Evolutionary conservation across 2,888 invertebrate genomes (phyloP).

Genomic region (Bombyx huttoni): DNA sequence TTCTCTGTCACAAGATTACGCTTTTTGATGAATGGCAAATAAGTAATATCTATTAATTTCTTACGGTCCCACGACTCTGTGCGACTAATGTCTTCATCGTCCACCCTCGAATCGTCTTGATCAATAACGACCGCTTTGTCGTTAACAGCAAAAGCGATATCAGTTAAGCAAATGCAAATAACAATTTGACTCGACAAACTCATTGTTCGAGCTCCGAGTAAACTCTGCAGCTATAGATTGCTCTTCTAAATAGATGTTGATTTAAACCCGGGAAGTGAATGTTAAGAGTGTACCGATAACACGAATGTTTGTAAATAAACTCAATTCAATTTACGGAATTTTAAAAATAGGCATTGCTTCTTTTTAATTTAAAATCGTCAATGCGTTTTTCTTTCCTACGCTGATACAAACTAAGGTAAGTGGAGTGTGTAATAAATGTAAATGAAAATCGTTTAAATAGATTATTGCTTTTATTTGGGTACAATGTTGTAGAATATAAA

Average conservation of each 20-base stretch:
- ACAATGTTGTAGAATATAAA: conserved; percentile 70
- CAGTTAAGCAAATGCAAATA: conserved; percentile 22
- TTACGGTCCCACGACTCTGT: conserved; percentile 32
- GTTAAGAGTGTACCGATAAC: conserved; percentile 28
- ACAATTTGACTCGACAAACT: conserved; percentile 18
- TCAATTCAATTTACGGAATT: conserved; percentile 12
- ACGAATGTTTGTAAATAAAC: conserved; percentile 39
- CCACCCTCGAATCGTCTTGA: conserved; percentile 44
- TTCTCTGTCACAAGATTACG: conserved; percentile 24
- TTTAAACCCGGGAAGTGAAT: conserved; percentile 25
- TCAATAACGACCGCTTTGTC: conserved; percentile 58
- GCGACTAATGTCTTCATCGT: conserved; percentile 31
- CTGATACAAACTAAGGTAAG: neutral
- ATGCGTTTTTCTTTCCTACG: neutral
- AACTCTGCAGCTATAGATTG: conserved; percentile 6
- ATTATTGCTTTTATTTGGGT: conserved; percentile 69
- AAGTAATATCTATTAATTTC: conserved; percentile 21
- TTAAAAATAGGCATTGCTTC: conserved; percentile 10
- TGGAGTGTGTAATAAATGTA: neutral
- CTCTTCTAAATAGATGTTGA: conserved; percentile 2
- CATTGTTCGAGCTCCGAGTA: conserved; percentile 22
- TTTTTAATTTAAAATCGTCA: neutral
- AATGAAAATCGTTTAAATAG: conserved; percentile 12
- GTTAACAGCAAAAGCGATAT: conserved; percentile 37
- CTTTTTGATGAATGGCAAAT: conserved; percentile 40